Evolutionary conservation across 2,797 vertebrate species (phyloP), one percentile per base, ranked within the genome.

Genomic region (Amphiprion clarkii): DNA sequence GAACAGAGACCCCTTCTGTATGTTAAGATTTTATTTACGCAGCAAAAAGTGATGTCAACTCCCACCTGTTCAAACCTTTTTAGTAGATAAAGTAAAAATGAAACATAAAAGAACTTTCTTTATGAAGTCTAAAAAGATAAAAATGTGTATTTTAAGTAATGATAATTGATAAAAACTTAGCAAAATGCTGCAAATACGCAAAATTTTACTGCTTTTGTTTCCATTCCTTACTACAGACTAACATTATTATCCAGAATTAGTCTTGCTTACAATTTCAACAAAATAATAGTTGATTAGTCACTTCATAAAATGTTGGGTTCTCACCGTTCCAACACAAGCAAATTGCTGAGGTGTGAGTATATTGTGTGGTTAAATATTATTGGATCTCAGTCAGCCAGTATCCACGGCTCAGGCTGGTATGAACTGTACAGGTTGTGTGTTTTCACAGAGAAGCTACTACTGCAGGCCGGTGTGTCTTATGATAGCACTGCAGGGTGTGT

Each of bases 361-460:
- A 81, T 67, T 81, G 17, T 65, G 62, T 74, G 65, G 75, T 62
- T 64, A 82, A 86, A 92, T 86, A 87, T 92, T 85, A 81, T 86
- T 76, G 13, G 21, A 76, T 55, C 67, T 83, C 69, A 74, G 69
- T 64, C 5, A 0, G 44, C 49, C 51, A 0, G 61, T 71, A 73
- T 84, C 74, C 75, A 46, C 3, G 27, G 77, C 84, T 89, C 73
- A 76, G 76, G 36, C 54, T 67, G 78, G 67, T 75, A 83, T 82
- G 83, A 53, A 23, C 65, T 57, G 67, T 62, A 69, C 44, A 77
- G 80, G 55, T 75, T 78, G 73, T 77, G 71, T 69, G 83, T 81
- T 83, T 86, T 75, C 65, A 42, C 67, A 54, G 56, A 52, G 55
- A 74, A 39, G 16, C 78, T 31, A 62, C 71, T 67, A n/a, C 61